phyloP scores from a whole-genome alignment of 2,797 vertebrate genomes.

The Menidia menidia region DNA sequence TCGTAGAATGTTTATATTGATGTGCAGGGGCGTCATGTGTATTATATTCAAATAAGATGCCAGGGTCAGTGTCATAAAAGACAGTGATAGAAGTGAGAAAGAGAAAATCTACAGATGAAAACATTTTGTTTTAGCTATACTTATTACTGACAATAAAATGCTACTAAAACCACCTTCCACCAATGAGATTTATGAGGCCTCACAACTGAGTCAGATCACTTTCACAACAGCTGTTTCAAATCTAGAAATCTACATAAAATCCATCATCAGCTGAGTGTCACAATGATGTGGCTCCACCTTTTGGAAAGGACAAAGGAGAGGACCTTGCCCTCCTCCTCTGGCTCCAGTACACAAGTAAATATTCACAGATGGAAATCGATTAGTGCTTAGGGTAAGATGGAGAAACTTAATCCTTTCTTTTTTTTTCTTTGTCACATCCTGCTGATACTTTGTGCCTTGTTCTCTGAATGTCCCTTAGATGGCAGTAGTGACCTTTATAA shows the following conservation, averaged over 20 bases:
- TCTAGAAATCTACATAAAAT: slow-evolving; percentile 17
- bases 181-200: not conserved
- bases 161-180: too few species aligned
- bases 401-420: not conserved
- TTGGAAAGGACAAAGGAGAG: slow-evolving; percentile 16
- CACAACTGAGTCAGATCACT: slow-evolving; percentile 11
- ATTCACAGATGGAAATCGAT: slow-evolving; percentile 48
- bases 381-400: slow-evolving; percentile 11
- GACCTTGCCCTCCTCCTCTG: slow-evolving; percentile 15
- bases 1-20: not conserved
- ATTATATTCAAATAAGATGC: not conserved
- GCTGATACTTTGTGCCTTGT: not conserved
- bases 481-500: slow-evolving; percentile 60
- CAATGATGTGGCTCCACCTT: slow-evolving; percentile 25
- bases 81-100: not conserved
- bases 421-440: not conserved
- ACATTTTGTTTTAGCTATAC: not conserved
- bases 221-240: slow-evolving; percentile 11
- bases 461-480: slow-evolving; percentile 49
- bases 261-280: slow-evolving; percentile 3
- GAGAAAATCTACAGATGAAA: not conserved
- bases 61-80: not conserved
- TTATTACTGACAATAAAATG: not conserved
- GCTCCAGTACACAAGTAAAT: slow-evolving; percentile 27
- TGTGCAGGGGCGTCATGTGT: not conserved